Percentiles rank a stretch among this genome's conserved stretches.
Conservation (phyloP, 2,797 vertebrate species). For the Darevskia mixta region DNA sequence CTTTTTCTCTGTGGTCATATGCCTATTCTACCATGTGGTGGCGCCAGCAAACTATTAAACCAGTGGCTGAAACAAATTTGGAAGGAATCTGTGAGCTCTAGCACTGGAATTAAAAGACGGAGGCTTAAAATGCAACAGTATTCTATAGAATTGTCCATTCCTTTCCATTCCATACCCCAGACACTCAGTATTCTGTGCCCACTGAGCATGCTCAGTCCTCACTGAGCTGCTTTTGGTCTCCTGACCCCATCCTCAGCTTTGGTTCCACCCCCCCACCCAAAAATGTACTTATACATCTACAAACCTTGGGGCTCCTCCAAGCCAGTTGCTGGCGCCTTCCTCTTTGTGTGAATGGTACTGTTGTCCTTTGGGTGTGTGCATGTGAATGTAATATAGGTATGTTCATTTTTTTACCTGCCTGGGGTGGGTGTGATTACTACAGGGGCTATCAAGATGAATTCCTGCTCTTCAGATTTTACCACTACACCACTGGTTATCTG, state of each 20-base stretch:
- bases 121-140: neutral
- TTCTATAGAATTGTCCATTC: neutral
- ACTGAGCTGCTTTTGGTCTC: neutral
- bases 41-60: conserved; percentile 17
- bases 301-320: no score
- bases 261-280: neutral
- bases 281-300: neutral
- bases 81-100: neutral
- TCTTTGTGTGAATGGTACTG: no score
- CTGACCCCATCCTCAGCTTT: neutral
- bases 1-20: neutral
- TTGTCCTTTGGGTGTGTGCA: no score
- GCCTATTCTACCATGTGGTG: neutral
- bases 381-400: no score
- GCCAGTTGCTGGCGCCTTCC: no score
- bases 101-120: neutral
- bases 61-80: neutral
- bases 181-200: neutral
- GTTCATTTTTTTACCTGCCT: no score
- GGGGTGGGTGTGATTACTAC: no score
- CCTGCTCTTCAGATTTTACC: no score
- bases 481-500: no score
- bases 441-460: no score
- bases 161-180: neutral
- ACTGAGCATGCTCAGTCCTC: neutral